phyloP scores from a whole-genome alignment of 2,113 vertebrate species.

The Lethenteron camtschaticum region DNA sequence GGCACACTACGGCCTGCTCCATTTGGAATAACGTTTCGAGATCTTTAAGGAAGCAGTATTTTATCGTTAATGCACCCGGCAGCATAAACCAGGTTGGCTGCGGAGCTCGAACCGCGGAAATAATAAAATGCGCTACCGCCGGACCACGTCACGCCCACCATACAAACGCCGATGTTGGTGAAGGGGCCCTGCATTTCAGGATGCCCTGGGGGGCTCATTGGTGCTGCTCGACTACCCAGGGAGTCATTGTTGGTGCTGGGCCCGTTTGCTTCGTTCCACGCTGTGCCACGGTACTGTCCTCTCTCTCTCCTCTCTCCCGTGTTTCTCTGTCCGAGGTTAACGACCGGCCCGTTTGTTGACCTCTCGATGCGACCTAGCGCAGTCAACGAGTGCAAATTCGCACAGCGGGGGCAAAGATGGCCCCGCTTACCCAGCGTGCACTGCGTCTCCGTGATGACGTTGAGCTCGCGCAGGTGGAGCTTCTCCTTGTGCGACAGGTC shows the following conservation, averaged over 20 bases:
- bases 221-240: too few relatives aligned
- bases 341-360: neutral
- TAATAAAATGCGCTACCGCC: too few relatives aligned
- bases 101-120: too few relatives aligned
- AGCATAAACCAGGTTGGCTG: too few relatives aligned
- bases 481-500: slow-evolving; percentile 95
- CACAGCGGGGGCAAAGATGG: neutral
- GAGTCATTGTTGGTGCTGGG: neutral
- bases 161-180: too few relatives aligned
- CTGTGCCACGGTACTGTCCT: neutral
- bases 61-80: too few relatives aligned
- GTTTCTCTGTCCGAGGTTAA: neutral
- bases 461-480: slow-evolving; percentile 75
- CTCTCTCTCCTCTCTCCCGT: neutral
- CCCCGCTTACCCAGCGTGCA: slow-evolving; percentile 61
- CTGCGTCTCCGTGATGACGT: slow-evolving; percentile 94
- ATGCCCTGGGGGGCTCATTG: too few relatives aligned
- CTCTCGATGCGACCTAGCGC: neutral
- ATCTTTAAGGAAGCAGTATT: too few relatives aligned
- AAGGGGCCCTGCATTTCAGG: too few relatives aligned
- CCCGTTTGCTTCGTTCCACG: neutral
- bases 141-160: too few relatives aligned
- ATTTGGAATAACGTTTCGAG: too few relatives aligned
- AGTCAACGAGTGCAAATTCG: neutral
- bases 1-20: too few relatives aligned